These are phyloP conservation scores for Ganaspis brasiliensis DNA, from an alignment of 2,888 invertebrate species.

Conservation along the genomic window DNA sequence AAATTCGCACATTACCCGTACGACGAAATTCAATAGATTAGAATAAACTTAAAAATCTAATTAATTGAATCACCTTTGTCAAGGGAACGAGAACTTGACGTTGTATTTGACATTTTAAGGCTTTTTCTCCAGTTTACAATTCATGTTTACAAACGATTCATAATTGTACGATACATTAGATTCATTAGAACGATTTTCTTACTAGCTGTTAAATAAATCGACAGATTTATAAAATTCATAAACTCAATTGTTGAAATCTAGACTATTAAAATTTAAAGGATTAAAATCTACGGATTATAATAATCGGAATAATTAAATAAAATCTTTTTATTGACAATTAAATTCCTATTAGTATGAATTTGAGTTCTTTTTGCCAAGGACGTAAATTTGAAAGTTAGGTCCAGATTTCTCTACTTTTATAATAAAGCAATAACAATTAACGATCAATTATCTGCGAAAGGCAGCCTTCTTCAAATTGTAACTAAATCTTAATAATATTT, in stretches of 20 bases:
- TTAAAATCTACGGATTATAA: too few relatives aligned
- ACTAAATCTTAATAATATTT: conserved; percentile 36
- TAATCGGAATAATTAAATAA: too few relatives aligned
- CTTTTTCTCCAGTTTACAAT: conserved; percentile 7
- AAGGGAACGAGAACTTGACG: background rate
- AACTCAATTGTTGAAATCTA: background rate
- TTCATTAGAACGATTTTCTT: background rate
- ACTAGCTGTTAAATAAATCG: background rate
- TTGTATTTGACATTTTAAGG: conserved; percentile 6
- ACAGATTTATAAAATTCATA: conserved; percentile 1
- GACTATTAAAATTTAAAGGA: conserved; percentile 15
- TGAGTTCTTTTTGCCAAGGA: background rate
- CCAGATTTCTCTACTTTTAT: conserved; percentile 64
- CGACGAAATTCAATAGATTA: conserved; percentile 46
- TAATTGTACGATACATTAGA: background rate
- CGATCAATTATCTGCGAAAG: conserved; percentile 61
- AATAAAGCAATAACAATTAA: conserved; percentile 61
- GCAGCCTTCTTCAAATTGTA: conserved; percentile 28
- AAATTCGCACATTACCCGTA: conserved; percentile 10
- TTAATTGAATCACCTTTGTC: conserved; percentile 8
- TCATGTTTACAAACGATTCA: conserved; percentile 41
- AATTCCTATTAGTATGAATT: too few relatives aligned
- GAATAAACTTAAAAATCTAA: conserved; percentile 31
- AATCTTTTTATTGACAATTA: too few relatives aligned
- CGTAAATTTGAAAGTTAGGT: conserved; percentile 56